phyloP scores from a whole-genome alignment of 2,888 invertebrate species.

The Nephrocerus scutellatus region DNA sequence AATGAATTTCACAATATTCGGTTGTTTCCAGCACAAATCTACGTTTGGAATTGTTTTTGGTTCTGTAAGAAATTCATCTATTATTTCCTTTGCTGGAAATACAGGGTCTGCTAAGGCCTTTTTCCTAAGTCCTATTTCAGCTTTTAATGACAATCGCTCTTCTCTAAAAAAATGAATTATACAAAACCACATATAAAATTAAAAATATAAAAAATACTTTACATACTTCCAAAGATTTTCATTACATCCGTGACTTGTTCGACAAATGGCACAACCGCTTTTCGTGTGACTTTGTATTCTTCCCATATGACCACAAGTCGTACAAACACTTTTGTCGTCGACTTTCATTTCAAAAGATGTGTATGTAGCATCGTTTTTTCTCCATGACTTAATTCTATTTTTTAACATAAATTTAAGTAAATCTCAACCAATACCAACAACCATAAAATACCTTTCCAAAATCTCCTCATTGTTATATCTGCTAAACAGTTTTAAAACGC shows the following conservation, averaged over 20 bases:
- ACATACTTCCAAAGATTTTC: conserved; percentile 56
- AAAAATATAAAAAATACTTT: background rate
- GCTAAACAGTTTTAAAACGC: conserved; percentile 64
- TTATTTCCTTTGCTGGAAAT: conserved; percentile 68
- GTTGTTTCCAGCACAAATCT: conserved; percentile 57
- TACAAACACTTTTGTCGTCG: conserved; percentile 57
- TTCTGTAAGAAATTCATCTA: conserved; percentile 62
- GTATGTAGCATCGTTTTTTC: conserved; percentile 51
- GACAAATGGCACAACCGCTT: conserved; percentile 61
- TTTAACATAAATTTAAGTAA: background rate
- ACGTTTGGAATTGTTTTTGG: conserved; percentile 52
- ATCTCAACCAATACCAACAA: background rate
- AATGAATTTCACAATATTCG: conserved; percentile 63
- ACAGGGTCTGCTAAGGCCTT: conserved; percentile 57
- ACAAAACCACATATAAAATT: background rate
- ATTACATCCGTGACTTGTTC: conserved; percentile 56
- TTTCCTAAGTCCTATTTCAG: conserved; percentile 61
- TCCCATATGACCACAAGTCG: conserved; percentile 66
- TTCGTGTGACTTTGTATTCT: conserved; percentile 55
- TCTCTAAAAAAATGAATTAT: conserved; percentile 49
- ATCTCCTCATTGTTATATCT: conserved; percentile 57
- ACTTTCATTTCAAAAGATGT: conserved; percentile 51
- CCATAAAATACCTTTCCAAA: conserved; percentile 52
- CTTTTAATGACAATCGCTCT: conserved; percentile 57
- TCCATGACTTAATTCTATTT: conserved; percentile 59